Conservation (phyloP, 2,797 vertebrate species). For the Alfaro cultratus region DNA sequence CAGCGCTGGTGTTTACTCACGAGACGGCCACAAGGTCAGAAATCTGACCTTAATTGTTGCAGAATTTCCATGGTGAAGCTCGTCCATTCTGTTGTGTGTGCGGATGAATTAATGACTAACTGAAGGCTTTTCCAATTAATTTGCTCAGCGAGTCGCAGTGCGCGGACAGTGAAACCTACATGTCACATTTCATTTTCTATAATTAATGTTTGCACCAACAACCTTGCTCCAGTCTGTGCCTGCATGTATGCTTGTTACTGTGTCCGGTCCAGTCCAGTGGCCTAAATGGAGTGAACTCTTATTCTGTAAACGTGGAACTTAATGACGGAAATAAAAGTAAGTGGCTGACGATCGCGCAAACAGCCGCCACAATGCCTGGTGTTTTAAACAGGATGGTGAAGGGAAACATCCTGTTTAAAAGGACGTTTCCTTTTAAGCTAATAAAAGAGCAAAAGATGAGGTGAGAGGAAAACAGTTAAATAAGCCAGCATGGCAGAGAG, state of each 20-base stretch:
- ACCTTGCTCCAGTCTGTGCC: constrained; percentile 5
- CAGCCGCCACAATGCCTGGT: background rate
- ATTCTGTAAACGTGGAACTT: background rate
- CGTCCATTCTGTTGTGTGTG: background rate
- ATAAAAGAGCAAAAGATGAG: background rate
- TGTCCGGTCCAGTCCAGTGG: constrained; percentile 7
- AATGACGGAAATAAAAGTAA: background rate
- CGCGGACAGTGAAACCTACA: background rate
- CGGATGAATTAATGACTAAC: constrained; percentile 23
- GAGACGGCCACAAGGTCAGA: background rate
- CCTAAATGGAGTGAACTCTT: background rate
- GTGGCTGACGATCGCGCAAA: background rate
- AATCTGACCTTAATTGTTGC: background rate
- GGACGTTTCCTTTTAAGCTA: background rate
- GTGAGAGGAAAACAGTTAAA: background rate
- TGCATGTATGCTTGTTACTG: constrained; percentile 8
- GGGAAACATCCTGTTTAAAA: background rate
- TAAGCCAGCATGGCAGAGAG: background rate
- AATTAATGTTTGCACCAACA: constrained; percentile 15
- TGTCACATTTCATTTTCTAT: constrained; percentile 8
- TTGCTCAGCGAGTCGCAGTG: background rate
- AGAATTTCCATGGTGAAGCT: background rate
- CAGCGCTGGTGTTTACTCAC: background rate
- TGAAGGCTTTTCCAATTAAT: constrained; percentile 37
- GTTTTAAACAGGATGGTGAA: background rate